Evolutionary conservation across 2,797 vertebrate species (phyloP).

Genomic region (Sorex maritimensis): DNA sequence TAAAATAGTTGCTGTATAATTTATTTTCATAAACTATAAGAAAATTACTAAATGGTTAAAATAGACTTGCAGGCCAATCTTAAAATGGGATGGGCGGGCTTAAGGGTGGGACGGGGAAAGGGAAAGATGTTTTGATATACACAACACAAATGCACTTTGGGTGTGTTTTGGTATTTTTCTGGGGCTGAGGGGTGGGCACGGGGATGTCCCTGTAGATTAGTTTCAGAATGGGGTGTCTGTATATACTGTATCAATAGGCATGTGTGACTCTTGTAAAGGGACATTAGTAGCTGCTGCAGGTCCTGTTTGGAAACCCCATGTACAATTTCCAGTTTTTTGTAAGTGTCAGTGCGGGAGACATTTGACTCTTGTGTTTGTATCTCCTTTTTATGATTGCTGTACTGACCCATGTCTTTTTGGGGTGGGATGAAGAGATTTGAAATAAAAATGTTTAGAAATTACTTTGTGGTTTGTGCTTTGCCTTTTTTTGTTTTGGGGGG

Average conservation of each 20-base stretch:
- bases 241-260: conserved; percentile 89
- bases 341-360: conserved; percentile 86
- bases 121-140: conserved; percentile 89
- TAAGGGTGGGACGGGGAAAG: conserved; percentile 71
- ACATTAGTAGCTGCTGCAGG: conserved; percentile 87
- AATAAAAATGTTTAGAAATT: conserved; percentile 89
- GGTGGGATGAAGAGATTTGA: conserved; percentile 88
- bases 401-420: conserved; percentile 84
- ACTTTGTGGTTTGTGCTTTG: conserved; percentile 57
- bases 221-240: conserved; percentile 86
- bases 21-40: conserved; percentile 91
- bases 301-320: conserved; percentile 85
- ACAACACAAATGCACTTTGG: conserved; percentile 89
- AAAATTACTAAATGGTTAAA: conserved; percentile 88
- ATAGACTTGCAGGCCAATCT: conserved; percentile 90
- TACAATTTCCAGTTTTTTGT: conserved; percentile 85
- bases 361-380: conserved; percentile 90
- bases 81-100: conserved; percentile 79
- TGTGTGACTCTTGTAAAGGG: conserved; percentile 89
- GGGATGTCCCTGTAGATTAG: conserved; percentile 85
- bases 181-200: conserved; percentile 77
- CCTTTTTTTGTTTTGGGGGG: no score
- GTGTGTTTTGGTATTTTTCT: conserved; percentile 90
- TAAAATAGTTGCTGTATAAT: conserved; percentile 91
- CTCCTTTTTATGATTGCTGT: conserved; percentile 89